These are phyloP conservation scores for Pachyuromys duprasi DNA, from an alignment of 2,797 vertebrate genomes.

Conservation along the genomic window DNA sequence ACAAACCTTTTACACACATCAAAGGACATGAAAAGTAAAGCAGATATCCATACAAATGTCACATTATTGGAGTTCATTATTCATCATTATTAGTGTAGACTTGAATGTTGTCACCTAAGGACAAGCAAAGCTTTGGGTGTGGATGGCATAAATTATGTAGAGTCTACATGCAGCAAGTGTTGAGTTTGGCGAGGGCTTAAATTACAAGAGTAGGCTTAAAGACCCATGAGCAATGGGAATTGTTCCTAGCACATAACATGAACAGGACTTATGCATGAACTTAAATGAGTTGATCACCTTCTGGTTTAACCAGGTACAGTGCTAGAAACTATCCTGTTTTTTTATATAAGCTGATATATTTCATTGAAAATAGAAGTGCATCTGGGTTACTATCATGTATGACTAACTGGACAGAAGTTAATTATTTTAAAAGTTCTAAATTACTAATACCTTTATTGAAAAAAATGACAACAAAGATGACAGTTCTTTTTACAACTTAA, in stretches of 20 bases:
- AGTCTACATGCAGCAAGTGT: neutral
- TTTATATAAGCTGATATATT: neutral
- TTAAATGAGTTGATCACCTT: neutral
- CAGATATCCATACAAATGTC: neutral
- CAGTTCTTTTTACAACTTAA: neutral
- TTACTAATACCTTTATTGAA: neutral
- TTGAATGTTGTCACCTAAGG: neutral
- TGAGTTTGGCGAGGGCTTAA: neutral
- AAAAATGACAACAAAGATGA: constrained; percentile 26
- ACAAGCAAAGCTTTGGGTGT: rapidly evolving
- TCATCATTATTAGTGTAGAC: too few relatives aligned
- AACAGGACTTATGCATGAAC: neutral
- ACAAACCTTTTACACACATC: neutral
- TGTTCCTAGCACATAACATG: neutral
- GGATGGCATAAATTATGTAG: neutral
- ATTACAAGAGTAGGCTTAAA: neutral
- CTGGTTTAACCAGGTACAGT: neutral
- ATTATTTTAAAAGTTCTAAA: constrained; percentile 3
- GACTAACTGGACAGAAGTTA: neutral
- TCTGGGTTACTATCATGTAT: neutral
- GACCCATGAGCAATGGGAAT: neutral
- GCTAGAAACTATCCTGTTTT: neutral
- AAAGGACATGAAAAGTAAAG: neutral
- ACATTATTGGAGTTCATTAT: neutral
- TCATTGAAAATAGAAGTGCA: constrained; percentile 8